Base-by-base conservation (phyloP, 2,113 vertebrate species). In the Anguilla rostrata region DNA sequence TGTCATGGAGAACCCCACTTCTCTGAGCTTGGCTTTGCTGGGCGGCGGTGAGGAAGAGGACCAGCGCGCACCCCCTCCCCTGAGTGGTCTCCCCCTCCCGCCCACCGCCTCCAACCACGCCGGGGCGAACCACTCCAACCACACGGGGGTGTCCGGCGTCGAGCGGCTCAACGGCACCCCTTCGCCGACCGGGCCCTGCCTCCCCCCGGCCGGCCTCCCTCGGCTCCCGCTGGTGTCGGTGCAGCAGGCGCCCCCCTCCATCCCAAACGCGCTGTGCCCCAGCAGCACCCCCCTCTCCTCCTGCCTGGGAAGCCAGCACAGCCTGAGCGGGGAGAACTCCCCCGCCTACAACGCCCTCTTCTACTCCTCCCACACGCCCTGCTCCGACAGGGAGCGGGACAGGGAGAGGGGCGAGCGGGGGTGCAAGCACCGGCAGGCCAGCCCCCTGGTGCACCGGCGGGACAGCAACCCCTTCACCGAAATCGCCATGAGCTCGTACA, bases 381-480 rank as follows among this genome's bases (percentile, higher is more conserved):
- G 96, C 29, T 93, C 96, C 86, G 95, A 97, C 80, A 90, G 95
- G 66, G 96, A 96, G 46, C 93, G 95, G 89, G 91, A 93, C 41
- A 86, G 95, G 66, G 95, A 95, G 41, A 84, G 89, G 29, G 93
- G 94, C 41, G 91, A 53, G 49, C 87, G 95, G 87, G 94, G 93
- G 0, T 94, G 94, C 92, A 97, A 97, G 88, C 98, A 98, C 93
- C 93, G 98, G 87, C 98, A 99, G 92, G 96, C 98, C 86, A 99
- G 98, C 91, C 98, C 98, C 0, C 86, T 98, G 92, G 97, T 98
- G 22, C 97, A 98, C 92, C 97, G 98, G 26, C 93, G 98, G 92
- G 98, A 99, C 96, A 99, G 98, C 92, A 99, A 99, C 96, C 98
- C 98, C 22, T 99, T 99, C 96, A 99, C 98, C 0, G 98, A 99